Percentiles rank a stretch among this genome's conserved stretches.
phyloP scores from a whole-genome alignment of 2,888 invertebrate genomes.

The Pardosa pseudoannulata region DNA sequence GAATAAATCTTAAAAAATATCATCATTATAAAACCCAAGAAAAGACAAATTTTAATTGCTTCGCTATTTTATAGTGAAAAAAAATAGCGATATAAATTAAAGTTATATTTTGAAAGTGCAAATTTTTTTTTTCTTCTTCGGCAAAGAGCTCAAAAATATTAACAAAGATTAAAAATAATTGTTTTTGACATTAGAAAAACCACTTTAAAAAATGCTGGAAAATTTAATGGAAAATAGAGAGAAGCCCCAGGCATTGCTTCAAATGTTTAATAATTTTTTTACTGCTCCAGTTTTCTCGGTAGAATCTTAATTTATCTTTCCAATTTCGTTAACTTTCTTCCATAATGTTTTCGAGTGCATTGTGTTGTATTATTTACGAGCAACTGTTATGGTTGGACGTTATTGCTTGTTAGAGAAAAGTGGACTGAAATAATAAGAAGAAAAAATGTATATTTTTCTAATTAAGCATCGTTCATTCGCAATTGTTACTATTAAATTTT shows the following conservation, averaged over 20 bases:
- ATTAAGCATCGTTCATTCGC: conserved; percentile 1
- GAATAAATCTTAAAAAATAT: background rate
- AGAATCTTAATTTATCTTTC: conserved; percentile 3
- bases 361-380: background rate
- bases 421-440: background rate
- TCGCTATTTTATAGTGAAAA: background rate
- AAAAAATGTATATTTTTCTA: background rate
- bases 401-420: conserved; percentile 2
- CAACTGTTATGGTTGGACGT: background rate
- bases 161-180: conserved; percentile 17
- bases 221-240: background rate
- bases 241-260: background rate
- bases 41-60: background rate
- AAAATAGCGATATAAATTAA: background rate
- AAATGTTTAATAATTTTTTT: conserved; percentile 1
- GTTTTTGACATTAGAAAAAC: background rate
- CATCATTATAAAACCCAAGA: background rate
- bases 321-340: conserved; percentile 9
- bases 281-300: background rate
- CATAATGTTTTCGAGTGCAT: background rate
- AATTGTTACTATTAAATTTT: conserved; percentile 3
- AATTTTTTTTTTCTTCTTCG: background rate
- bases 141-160: background rate
- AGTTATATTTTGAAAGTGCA: background rate
- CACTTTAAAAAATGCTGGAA: background rate